A percentile compares a stretch with the other conserved stretches of the same genome.
These are phyloP conservation scores for Cygnus olor DNA, from an alignment of 2,797 vertebrate species.

Conservation along the genomic window DNA sequence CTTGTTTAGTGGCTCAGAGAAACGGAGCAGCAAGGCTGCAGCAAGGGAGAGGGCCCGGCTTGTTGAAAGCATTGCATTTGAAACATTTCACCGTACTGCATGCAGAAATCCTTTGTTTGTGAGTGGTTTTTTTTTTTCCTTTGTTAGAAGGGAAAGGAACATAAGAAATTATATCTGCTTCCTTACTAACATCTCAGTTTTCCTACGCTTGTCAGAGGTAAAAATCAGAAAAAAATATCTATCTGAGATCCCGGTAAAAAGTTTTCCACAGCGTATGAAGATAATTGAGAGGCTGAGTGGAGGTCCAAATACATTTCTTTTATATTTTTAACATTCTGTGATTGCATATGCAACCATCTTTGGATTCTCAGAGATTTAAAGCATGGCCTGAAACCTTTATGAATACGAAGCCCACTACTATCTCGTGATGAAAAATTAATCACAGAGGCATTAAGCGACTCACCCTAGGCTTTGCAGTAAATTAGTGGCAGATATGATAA, in stretches of 20 bases:
- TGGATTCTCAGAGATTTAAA: neutral
- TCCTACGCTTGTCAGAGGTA: neutral
- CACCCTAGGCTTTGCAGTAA: neutral
- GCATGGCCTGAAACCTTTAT: neutral
- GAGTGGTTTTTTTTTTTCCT: neutral
- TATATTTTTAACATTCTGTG: neutral
- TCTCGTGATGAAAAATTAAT: conserved; percentile 28
- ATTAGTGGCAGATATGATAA: neutral
- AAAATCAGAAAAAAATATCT: neutral
- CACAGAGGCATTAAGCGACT: neutral
- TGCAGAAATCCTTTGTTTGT: neutral
- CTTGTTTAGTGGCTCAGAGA: neutral
- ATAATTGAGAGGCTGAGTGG: neutral
- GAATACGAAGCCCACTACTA: neutral
- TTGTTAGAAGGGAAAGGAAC: neutral
- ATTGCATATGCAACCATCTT: neutral
- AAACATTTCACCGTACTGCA: neutral
- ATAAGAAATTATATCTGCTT: neutral
- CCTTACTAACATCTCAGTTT: neutral
- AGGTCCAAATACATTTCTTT: neutral
- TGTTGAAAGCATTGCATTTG: neutral
- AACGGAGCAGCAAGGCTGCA: neutral
- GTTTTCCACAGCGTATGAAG: neutral
- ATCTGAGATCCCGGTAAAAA: neutral
- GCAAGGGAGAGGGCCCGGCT: neutral